Conservation (phyloP, 2,888 invertebrate genomes). For the Ectobius pallidus region DNA sequence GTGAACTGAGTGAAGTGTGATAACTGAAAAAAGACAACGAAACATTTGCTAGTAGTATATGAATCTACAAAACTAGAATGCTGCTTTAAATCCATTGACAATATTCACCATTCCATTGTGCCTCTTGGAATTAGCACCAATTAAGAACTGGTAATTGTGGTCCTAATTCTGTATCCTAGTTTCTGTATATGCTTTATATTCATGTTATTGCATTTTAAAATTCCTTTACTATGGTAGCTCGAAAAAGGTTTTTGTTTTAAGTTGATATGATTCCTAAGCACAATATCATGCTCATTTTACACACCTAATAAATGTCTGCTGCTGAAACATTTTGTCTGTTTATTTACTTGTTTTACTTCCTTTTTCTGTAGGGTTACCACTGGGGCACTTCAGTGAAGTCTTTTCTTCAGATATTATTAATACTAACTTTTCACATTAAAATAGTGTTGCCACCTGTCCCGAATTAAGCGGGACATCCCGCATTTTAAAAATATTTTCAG, state of each 20-base stretch:
- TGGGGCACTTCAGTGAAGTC: too few relatives aligned
- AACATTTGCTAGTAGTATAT: too few relatives aligned
- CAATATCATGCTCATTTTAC: constrained; percentile 1
- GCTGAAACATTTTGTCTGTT: neutral
- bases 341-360: neutral
- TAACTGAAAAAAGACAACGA: too few relatives aligned
- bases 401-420: too few relatives aligned
- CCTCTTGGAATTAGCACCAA: constrained; percentile 20
- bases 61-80: too few relatives aligned
- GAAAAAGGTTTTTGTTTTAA: neutral
- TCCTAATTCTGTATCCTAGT: neutral
- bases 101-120: constrained; percentile 19
- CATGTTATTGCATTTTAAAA: neutral
- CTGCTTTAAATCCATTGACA: neutral
- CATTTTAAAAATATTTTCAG: too few relatives aligned
- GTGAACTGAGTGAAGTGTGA: too few relatives aligned
- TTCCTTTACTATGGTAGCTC: neutral
- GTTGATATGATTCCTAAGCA: constrained; percentile 2
- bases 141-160: neutral
- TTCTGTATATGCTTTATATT: neutral
- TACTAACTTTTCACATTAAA: too few relatives aligned
- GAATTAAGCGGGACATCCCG: too few relatives aligned
- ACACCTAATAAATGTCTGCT: constrained; percentile 10
- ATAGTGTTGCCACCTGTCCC: too few relatives aligned
- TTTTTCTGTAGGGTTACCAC: too few relatives aligned